These are phyloP conservation scores for Lasaia peninsularis DNA, from an alignment of 1,140 invertebrate species.

Conservation along the genomic window DNA sequence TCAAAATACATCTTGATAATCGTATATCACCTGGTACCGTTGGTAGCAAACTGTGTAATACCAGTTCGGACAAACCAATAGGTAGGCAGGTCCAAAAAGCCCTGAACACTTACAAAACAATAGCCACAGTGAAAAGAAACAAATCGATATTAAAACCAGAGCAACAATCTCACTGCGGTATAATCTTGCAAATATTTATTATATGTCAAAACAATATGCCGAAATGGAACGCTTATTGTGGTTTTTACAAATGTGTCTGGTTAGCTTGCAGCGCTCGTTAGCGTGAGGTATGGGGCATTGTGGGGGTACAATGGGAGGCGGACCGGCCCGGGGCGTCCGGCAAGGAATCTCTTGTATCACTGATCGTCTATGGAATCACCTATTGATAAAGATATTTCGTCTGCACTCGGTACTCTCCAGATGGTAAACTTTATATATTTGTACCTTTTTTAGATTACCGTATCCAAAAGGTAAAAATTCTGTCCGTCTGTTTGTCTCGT, in stretches of 20 bases:
- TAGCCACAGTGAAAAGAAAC: constrained; percentile 53
- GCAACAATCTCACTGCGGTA: constrained; percentile 56
- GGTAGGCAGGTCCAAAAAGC: neutral
- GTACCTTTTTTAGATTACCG: too few relatives aligned
- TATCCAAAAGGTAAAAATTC: too few relatives aligned
- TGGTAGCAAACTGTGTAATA: constrained; percentile 10
- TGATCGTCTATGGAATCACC: constrained; percentile 32
- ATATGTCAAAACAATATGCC: constrained; percentile 77
- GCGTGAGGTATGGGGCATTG: constrained; percentile 72
- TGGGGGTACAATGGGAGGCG: constrained; percentile 66
- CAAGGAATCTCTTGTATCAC: constrained; percentile 54
- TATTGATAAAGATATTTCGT: constrained; percentile 12
- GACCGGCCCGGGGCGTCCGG: constrained; percentile 49
- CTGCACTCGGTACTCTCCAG: neutral
- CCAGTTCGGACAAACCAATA: neutral
- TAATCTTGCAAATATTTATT: constrained; percentile 76
- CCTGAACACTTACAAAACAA: constrained; percentile 50
- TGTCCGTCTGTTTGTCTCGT: too few relatives aligned
- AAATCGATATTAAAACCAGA: constrained; percentile 57
- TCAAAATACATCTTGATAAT: too few relatives aligned
- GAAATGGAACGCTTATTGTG: constrained; percentile 71
- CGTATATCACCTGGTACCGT: neutral
- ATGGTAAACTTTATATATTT: neutral
- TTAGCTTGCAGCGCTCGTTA: constrained; percentile 70
- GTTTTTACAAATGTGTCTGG: constrained; percentile 75